These are phyloP conservation scores for Thunnus thynnus DNA, from an alignment of 2,113 vertebrate genomes.

Conservation along the genomic window DNA sequence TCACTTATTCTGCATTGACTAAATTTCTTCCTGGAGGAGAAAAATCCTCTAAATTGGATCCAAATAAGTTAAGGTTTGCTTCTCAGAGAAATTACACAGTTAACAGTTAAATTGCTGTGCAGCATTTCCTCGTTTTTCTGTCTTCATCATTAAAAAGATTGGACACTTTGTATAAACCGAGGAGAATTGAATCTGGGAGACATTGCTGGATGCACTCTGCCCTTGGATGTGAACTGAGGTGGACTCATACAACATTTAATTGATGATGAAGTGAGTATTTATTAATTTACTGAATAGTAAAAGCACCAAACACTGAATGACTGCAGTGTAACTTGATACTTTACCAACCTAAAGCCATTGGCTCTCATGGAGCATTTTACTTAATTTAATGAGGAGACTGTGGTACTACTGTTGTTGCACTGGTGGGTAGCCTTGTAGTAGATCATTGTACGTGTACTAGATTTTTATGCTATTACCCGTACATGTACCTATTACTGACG, in stretches of 20 bases:
- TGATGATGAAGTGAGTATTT: slow-evolving; percentile 9
- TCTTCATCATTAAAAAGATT: background rate
- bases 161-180: background rate
- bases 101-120: background rate
- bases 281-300: background rate
- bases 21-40: background rate
- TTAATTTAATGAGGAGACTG: slow-evolving; percentile 26
- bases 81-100: background rate
- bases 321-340: background rate
- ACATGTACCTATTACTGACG: slow-evolving; percentile 14
- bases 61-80: background rate
- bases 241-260: background rate
- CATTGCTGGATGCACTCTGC: background rate
- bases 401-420: slow-evolving; percentile 49
- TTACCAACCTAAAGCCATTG: slow-evolving; percentile 28
- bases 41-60: background rate
- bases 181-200: background rate
- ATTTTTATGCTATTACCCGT: background rate
- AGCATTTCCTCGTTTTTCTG: background rate
- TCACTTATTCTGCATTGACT: background rate
- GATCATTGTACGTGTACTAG: slow-evolving; percentile 22
- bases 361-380: slow-evolving; percentile 15
- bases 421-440: slow-evolving; percentile 33
- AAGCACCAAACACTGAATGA: background rate
- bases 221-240: background rate